Percentiles rank a stretch among this genome's conserved stretches.
Evolutionary conservation across 1,140 invertebrate species (phyloP).

Genomic region (Musca domestica): DNA sequence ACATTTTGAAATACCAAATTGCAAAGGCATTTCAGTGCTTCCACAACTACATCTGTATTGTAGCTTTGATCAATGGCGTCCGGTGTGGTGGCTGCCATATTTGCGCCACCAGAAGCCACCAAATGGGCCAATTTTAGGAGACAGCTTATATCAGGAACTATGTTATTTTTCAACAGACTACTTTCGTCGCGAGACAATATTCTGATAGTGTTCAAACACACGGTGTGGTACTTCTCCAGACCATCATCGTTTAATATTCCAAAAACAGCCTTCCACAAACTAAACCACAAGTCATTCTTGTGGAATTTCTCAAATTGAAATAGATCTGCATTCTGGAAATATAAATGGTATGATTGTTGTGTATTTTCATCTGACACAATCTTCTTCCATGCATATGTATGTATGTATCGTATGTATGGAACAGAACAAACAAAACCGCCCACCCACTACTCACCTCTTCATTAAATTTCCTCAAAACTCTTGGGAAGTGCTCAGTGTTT

Average conservation of each 20-base stretch:
- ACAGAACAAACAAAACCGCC: background rate
- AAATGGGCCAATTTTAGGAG: conserved; percentile 63
- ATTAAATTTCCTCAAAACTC: conserved; percentile 43
- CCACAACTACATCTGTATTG: conserved; percentile 55
- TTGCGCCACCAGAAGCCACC: background rate
- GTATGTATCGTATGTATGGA: background rate
- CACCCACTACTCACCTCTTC: conserved; percentile 33
- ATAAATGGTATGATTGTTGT: background rate
- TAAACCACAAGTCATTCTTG: conserved; percentile 53
- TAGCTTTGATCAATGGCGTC: background rate
- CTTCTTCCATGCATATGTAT: background rate
- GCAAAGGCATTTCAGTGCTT: conserved; percentile 84
- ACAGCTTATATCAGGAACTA: conserved; percentile 56
- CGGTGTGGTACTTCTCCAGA: conserved; percentile 49
- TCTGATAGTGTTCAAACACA: conserved; percentile 58
- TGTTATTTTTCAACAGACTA: conserved; percentile 68
- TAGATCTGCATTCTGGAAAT: conserved; percentile 55
- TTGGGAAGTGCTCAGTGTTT: conserved; percentile 35
- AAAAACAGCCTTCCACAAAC: conserved; percentile 60
- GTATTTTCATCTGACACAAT: background rate
- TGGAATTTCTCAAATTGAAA: conserved; percentile 58
- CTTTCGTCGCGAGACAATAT: conserved; percentile 73
- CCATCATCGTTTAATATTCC: conserved; percentile 54
- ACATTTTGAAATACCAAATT: conserved; percentile 84
- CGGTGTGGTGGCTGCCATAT: background rate